Conservation (phyloP, 2,888 invertebrate species). For the Aspidiotus rigidus region DNA sequence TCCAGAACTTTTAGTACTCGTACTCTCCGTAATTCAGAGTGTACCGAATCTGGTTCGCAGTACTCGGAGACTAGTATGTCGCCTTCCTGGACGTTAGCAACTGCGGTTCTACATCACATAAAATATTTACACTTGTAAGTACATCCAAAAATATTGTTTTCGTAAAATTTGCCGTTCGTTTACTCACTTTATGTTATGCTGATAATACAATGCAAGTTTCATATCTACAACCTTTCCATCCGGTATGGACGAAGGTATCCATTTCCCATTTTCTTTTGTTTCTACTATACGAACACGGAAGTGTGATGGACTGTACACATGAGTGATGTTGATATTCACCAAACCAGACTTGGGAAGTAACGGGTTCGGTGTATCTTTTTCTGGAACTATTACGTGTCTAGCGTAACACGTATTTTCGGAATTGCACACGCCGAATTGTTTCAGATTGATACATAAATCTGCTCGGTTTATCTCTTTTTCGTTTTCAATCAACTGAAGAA, state of each 20-base stretch:
- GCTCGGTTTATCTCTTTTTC: background rate
- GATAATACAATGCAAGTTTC: no score
- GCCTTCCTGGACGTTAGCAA: background rate
- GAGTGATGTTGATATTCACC: conserved; percentile 4
- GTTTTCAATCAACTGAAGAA: background rate
- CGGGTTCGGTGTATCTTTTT: conserved; percentile 2
- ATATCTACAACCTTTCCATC: no score
- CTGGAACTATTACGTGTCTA: conserved; percentile 3
- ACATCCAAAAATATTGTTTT: no score
- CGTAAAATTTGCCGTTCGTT: no score
- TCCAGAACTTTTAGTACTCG: conserved; percentile 12
- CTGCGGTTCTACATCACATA: no score
- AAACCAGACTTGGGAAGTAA: conserved; percentile 11
- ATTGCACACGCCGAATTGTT: conserved; percentile 17
- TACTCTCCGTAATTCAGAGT: background rate
- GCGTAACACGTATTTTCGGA: background rate
- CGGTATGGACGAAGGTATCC: background rate
- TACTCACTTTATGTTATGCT: no score
- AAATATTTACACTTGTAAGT: no score
- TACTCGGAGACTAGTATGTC: background rate
- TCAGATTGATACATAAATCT: conserved; percentile 13
- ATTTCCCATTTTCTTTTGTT: background rate
- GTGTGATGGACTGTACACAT: conserved; percentile 16
- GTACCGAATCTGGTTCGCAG: background rate
- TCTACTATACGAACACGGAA: conserved; percentile 13